Evolutionary conservation across 2,797 vertebrate species (phyloP).

Genomic region (Thunnus albacares): DNA sequence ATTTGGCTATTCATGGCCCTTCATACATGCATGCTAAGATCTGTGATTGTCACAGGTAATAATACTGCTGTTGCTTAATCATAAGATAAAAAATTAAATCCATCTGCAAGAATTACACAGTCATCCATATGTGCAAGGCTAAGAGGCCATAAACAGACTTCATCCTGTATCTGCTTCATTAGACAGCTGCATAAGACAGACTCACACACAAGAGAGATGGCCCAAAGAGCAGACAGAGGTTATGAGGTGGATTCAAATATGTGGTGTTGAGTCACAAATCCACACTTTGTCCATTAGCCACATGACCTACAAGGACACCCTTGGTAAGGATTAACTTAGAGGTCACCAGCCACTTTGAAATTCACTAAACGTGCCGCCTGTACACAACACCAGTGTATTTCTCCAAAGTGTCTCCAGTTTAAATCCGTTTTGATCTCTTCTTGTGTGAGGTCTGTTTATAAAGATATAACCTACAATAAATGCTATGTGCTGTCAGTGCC

Average conservation of each 20-base stretch:
- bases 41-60: conserved; percentile 54
- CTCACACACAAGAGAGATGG: background rate
- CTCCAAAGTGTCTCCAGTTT: conserved; percentile 50
- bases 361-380: conserved; percentile 43
- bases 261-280: conserved; percentile 41
- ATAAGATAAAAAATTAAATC: conserved; percentile 34
- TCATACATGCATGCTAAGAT: conserved; percentile 35
- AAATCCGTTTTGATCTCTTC: conserved; percentile 70
- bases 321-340: conserved; percentile 57
- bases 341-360: conserved; percentile 64
- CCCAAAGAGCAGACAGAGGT: conserved; percentile 21
- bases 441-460: conserved; percentile 55
- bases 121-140: conserved; percentile 26
- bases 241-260: conserved; percentile 36
- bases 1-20: conserved; percentile 61
- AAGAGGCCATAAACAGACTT: conserved; percentile 35
- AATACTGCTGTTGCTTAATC: conserved; percentile 56
- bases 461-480: conserved; percentile 53
- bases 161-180: conserved; percentile 38
- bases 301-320: conserved; percentile 35
- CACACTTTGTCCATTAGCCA: conserved; percentile 38
- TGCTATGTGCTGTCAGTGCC: conserved; percentile 58
- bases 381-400: conserved; percentile 52
- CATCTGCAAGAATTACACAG: conserved; percentile 8
- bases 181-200: conserved; percentile 17